Evolutionary conservation across 2,888 invertebrate species (phyloP).

Genomic region (Horisme vitalbata): DNA sequence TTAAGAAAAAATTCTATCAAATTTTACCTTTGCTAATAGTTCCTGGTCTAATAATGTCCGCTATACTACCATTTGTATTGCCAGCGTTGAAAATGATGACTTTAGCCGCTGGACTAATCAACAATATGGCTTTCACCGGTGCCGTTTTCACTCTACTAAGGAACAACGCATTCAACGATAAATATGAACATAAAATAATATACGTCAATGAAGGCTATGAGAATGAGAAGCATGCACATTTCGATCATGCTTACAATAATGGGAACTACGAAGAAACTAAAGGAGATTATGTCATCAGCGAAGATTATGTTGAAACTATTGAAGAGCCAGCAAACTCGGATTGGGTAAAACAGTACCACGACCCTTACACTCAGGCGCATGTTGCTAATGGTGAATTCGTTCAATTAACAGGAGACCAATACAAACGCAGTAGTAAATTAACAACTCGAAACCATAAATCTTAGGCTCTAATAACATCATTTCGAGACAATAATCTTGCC

Average conservation of each 20-base stretch:
- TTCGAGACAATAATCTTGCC: slow-evolving; percentile 17
- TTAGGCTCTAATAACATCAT: background rate
- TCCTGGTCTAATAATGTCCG: slow-evolving; percentile 86
- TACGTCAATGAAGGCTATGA: slow-evolving; percentile 83
- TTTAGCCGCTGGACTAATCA: slow-evolving; percentile 83
- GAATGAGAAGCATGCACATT: slow-evolving; percentile 58
- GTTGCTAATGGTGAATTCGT: slow-evolving; percentile 13
- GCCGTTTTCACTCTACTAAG: slow-evolving; percentile 82
- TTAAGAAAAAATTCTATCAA: slow-evolving; percentile 58
- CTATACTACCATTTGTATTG: slow-evolving; percentile 86
- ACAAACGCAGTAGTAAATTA: slow-evolving; percentile 12
- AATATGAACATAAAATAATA: slow-evolving; percentile 77
- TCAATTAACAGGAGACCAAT: slow-evolving; percentile 8
- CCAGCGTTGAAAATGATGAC: slow-evolving; percentile 87
- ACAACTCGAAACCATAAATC: background rate
- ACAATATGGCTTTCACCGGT: slow-evolving; percentile 86
- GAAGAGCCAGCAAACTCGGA: slow-evolving; percentile 41
- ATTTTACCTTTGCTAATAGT: slow-evolving; percentile 82
- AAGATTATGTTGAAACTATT: slow-evolving; percentile 30
- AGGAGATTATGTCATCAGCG: slow-evolving; percentile 21
- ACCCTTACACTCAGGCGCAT: background rate
- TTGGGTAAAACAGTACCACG: slow-evolving; percentile 42
- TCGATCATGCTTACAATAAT: slow-evolving; percentile 29
- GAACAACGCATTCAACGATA: slow-evolving; percentile 82
- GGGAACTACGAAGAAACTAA: slow-evolving; percentile 18